Conservation (phyloP, 2,113 vertebrate species). For the Pteronura brasiliensis region DNA sequence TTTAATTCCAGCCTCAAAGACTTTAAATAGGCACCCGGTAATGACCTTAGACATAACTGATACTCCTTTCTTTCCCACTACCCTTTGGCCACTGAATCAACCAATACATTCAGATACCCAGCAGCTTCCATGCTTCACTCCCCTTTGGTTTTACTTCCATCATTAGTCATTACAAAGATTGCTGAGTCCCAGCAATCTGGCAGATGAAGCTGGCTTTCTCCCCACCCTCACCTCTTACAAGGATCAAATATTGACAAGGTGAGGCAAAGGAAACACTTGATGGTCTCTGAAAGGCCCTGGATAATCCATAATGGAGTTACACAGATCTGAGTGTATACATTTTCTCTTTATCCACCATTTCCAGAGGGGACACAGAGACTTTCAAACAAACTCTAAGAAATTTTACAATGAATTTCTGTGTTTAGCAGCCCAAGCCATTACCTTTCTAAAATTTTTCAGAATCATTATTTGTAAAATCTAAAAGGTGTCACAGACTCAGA, state of each 20-base stretch:
- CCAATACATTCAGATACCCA: slow-evolving; percentile 28
- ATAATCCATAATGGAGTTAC: slow-evolving; percentile 42
- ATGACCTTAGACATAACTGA: slow-evolving; percentile 59
- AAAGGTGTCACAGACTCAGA: background rate
- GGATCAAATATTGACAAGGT: slow-evolving; percentile 70
- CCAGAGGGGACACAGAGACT: slow-evolving; percentile 10
- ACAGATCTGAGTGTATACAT: background rate
- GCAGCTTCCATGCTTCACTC: slow-evolving; percentile 38
- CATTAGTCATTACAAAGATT: slow-evolving; percentile 44
- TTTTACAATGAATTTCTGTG: slow-evolving; percentile 53
- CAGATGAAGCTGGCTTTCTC: background rate
- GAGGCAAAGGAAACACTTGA: slow-evolving; percentile 51
- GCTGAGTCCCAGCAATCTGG: background rate
- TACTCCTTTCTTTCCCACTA: background rate
- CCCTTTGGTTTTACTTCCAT: slow-evolving; percentile 41
- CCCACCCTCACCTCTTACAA: background rate
- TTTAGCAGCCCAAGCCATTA: slow-evolving; percentile 60
- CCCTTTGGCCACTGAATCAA: background rate
- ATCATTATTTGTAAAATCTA: slow-evolving; percentile 68
- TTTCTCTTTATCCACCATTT: background rate
- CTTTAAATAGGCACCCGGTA: slow-evolving; percentile 62
- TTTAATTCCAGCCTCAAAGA: slow-evolving; percentile 1
- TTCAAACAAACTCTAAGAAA: slow-evolving; percentile 55
- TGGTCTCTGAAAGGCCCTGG: slow-evolving; percentile 31
- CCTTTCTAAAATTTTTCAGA: slow-evolving; percentile 49